Evolutionary conservation across 2,888 invertebrate genomes (phyloP), one percentile per base, ranked within the genome.

Genomic region (Phengaris arion): DNA sequence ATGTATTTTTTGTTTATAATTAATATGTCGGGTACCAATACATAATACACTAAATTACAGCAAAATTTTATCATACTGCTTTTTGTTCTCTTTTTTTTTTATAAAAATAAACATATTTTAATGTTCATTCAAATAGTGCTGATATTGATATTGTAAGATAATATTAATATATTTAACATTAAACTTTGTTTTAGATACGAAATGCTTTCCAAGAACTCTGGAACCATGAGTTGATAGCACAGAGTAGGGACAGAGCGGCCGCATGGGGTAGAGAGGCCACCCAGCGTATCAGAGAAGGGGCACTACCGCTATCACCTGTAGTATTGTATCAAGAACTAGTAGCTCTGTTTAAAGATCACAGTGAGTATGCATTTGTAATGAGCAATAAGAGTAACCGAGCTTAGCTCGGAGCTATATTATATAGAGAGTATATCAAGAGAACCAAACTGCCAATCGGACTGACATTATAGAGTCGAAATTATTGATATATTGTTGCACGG

Each of bases 161-260:
- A 35, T 48, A 48, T 6, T 48, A 6, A 48, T 59, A 69, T 35
- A 13, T 52, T 57, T 2, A 22, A 35, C 59, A 64, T 51, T 74
- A 46, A 55, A 68, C 13, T 74, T 2, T 72, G 2, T 46, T 76
- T 68, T 0, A 93, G 93, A 77, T 93, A 15, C 85, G 85, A 3
- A 85, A 86, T n/a, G 85, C 86, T 0, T 87, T 90, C 78, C 81
- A 82, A 74, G 86, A 87, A 74, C 75, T 93, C 13, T 93, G 92
- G 93, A 85, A 92, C 79, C 84, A 93, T 80, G 93, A 93, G 82
- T 78, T 93, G 80, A 88, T 91, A 75, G 80, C 82, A 2, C 92
- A 93, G 79, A 85, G 88, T 3, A 82, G 92, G 5, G 85, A 81
- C 22, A 85, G 88, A 9, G 87, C 87, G 2, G 85, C 82, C 0